These are phyloP conservation scores for Procambarus clarkii DNA, from an alignment of 1,140 invertebrate genomes.

Conservation along the genomic window DNA sequence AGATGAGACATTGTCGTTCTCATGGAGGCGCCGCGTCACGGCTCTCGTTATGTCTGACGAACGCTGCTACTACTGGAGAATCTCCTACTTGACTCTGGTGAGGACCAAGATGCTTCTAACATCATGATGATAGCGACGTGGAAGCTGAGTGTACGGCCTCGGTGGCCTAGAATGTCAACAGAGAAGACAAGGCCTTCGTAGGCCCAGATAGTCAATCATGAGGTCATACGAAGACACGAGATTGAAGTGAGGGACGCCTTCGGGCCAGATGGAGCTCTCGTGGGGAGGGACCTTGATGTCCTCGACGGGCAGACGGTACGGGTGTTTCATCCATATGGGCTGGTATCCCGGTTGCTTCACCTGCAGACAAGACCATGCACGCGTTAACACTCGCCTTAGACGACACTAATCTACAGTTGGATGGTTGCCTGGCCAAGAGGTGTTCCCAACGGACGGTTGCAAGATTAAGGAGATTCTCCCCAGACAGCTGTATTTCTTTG, in stretches of 20 bases:
- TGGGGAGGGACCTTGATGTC: slow-evolving; percentile 58
- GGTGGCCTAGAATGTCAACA: background rate
- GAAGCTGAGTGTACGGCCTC: too few species aligned
- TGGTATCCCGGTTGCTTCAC: slow-evolving; percentile 1
- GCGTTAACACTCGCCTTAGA: slow-evolving; percentile 18
- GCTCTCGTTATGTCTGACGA: background rate
- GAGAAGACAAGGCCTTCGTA: background rate
- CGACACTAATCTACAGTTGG: background rate
- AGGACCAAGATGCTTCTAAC: background rate
- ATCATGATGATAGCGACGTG: background rate
- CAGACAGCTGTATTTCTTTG: background rate
- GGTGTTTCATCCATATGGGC: slow-evolving; percentile 55
- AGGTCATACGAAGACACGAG: slow-evolving; percentile 71
- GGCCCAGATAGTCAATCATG: slow-evolving; percentile 68
- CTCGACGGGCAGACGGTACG: slow-evolving; percentile 66
- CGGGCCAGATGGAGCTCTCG: slow-evolving; percentile 71
- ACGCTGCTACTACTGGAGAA: background rate
- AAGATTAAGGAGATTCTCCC: background rate
- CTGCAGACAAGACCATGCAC: slow-evolving; percentile 22
- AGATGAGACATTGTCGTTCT: background rate
- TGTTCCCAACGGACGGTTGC: background rate
- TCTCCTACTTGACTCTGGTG: background rate
- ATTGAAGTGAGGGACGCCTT: slow-evolving; percentile 68
- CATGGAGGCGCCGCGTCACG: background rate
- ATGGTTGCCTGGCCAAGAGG: background rate